These are phyloP conservation scores for Trinorchestia longiramus DNA, from an alignment of 1,140 invertebrate species.

Conservation along the genomic window DNA sequence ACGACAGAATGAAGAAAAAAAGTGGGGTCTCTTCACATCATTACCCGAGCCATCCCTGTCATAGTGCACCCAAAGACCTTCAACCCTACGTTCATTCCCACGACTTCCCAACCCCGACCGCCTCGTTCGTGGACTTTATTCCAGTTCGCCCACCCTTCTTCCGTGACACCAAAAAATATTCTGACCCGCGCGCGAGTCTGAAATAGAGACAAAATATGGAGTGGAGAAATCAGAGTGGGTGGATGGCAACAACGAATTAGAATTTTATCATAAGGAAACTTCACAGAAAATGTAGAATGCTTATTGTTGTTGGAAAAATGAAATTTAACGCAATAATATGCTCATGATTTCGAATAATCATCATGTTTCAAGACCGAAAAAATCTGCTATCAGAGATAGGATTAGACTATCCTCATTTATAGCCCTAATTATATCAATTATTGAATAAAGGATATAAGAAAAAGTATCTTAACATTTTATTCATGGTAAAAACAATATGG, in stretches of 20 bases:
- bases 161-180: conserved; percentile 30
- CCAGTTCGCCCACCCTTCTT: background rate
- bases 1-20: background rate
- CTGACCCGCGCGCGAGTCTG: background rate
- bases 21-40: conserved; percentile 40
- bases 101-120: background rate
- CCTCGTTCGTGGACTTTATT: background rate
- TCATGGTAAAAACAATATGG: no score
- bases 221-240: background rate
- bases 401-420: no score
- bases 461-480: no score
- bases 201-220: conserved; percentile 1
- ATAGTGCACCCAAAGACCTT: conserved; percentile 41
- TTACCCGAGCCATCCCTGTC: conserved; percentile 35
- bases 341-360: no score
- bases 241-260: background rate
- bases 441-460: no score
- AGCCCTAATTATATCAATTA: no score
- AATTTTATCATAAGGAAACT: background rate
- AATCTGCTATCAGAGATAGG: no score
- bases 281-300: background rate
- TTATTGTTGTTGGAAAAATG: background rate
- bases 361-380: no score
- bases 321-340: background rate
- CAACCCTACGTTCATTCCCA: conserved; percentile 33